These are phyloP conservation scores for Galbula dea DNA, from an alignment of 2,113 vertebrate genomes.

Conservation along the genomic window DNA sequence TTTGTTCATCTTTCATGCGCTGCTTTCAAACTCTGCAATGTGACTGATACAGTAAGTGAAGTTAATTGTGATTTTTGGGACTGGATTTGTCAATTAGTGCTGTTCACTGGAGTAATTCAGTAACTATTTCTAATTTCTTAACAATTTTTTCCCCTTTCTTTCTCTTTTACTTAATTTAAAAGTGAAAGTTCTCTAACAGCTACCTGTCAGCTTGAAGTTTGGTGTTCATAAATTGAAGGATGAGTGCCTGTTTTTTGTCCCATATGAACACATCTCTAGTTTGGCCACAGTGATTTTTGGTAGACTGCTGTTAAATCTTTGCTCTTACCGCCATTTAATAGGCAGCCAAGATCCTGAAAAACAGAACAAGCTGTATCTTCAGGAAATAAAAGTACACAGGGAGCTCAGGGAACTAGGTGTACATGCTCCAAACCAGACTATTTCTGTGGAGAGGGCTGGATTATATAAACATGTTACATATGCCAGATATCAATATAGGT, in stretches of 20 bases:
- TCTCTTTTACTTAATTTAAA: neutral
- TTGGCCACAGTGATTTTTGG: neutral
- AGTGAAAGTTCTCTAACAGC: neutral
- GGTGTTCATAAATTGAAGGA: neutral
- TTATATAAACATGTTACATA: constrained; percentile 19
- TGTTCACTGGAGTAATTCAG: constrained; percentile 39
- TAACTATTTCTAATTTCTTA: constrained; percentile 49
- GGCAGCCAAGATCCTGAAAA: neutral
- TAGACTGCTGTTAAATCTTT: neutral
- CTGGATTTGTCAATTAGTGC: constrained; percentile 68
- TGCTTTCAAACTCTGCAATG: constrained; percentile 57
- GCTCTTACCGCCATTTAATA: neutral
- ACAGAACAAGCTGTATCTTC: neutral
- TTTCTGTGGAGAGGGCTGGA: neutral
- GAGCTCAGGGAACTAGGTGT: neutral
- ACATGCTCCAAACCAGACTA: neutral
- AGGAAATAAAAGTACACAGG: neutral
- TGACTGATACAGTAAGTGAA: constrained; percentile 65
- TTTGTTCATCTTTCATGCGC: constrained; percentile 54
- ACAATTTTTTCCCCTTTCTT: neutral
- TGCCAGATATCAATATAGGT: neutral
- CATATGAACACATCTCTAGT: neutral
- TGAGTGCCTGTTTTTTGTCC: neutral
- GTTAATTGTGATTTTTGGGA: constrained; percentile 69
- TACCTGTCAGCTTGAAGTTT: neutral